phyloP scores from a whole-genome alignment of 2,113 vertebrate genomes.

The Pandion haliaetus region DNA sequence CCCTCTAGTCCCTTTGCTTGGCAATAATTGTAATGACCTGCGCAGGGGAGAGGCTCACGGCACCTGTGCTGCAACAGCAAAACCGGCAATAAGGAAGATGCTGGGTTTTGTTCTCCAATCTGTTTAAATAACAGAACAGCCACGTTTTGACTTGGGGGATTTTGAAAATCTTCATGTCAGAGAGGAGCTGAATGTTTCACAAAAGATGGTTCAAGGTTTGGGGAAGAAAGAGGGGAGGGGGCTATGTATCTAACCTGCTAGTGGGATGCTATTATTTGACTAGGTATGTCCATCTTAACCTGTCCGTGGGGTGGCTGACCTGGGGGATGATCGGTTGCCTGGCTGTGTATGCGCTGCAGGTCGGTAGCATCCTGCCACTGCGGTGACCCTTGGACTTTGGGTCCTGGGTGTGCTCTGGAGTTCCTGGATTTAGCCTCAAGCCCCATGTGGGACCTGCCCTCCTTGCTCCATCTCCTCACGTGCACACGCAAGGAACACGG shows the following conservation, averaged over 20 bases:
- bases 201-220: not conserved
- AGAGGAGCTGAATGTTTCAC: not conserved
- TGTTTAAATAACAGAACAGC: not conserved
- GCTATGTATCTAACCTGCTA: too few relatives aligned
- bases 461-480: fast-evolving
- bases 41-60: not conserved
- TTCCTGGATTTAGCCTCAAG: not conserved
- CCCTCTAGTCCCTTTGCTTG: not conserved
- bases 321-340: fast-evolving
- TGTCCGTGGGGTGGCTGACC: not conserved
- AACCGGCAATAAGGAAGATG: not conserved
- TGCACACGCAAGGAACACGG: not conserved
- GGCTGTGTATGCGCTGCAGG: not conserved
- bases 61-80: not conserved
- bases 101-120: not conserved
- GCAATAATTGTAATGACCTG: not conserved
- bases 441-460: not conserved
- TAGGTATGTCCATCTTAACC: fast-evolving
- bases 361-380: not conserved
- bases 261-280: not conserved
- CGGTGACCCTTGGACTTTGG: not conserved
- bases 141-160: not conserved
- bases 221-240: not conserved
- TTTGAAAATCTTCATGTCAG: not conserved
- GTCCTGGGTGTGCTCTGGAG: not conserved